Percentiles rank a stretch among this genome's conserved stretches.
phyloP scores from a whole-genome alignment of 53 echinoderm and acorn worm species.

The Holothuria scabra region DNA sequence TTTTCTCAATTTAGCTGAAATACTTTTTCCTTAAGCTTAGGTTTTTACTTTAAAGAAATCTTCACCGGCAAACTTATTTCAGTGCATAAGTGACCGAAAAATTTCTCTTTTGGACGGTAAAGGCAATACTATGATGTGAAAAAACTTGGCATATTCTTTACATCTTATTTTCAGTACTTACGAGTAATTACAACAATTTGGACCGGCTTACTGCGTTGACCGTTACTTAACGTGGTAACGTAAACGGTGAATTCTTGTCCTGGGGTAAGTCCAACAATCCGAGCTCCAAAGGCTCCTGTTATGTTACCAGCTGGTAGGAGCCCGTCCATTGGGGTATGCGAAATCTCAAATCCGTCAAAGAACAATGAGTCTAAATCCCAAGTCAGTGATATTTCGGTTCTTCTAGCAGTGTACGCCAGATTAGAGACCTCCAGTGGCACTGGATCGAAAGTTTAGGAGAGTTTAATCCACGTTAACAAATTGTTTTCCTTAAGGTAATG shows the following conservation, averaged over 20 bases:
- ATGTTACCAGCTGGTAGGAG: neutral
- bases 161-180: neutral
- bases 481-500: too few relatives aligned
- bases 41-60: too few relatives aligned
- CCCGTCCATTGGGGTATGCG: slow-evolving; percentile 28
- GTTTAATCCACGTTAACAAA: too few relatives aligned
- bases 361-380: neutral
- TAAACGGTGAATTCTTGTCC: slow-evolving; percentile 1
- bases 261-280: slow-evolving; percentile 5
- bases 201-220: neutral
- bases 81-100: too few relatives aligned
- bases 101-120: too few relatives aligned
- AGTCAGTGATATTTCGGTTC: neutral
- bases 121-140: too few relatives aligned
- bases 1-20: too few relatives aligned
- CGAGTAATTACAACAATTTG: neutral
- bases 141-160: too few relatives aligned
- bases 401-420: neutral
- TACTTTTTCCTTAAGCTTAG: too few relatives aligned
- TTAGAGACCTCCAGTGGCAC: neutral
- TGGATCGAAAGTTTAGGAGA: neutral
- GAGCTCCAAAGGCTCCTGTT: neutral
- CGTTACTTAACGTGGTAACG: neutral
- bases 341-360: slow-evolving; percentile 17
- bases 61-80: too few relatives aligned